Percentiles rank a stretch among this genome's conserved stretches.
phyloP scores from a whole-genome alignment of 2,888 invertebrate species.

The Phasia obesa region DNA sequence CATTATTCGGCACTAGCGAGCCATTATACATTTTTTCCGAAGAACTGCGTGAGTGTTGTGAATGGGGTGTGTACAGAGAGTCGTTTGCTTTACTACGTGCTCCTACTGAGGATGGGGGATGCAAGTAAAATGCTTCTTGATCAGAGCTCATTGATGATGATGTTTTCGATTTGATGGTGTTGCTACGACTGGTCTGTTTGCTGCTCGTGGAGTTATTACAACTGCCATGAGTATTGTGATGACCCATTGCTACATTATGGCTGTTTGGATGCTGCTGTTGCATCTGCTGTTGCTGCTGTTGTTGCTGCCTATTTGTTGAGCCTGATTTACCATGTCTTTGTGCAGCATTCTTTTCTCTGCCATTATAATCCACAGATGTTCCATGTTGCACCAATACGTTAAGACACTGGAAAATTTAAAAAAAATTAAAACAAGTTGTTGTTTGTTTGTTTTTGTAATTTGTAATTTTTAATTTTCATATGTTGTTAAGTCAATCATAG shows the following conservation, averaged over 20 bases:
- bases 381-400: constrained; percentile 92
- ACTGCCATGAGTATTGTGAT: constrained; percentile 74
- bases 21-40: constrained; percentile 81
- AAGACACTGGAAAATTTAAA: constrained; percentile 85
- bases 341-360: constrained; percentile 80
- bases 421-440: constrained; percentile 60
- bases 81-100: constrained; percentile 80
- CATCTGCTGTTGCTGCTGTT: constrained; percentile 66
- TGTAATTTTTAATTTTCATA: too few species aligned
- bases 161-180: constrained; percentile 82
- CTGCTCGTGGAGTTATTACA: constrained; percentile 79
- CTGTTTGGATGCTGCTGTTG: constrained; percentile 64
- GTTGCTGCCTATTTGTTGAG: constrained; percentile 68
- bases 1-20: constrained; percentile 82
- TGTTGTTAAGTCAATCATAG: too few species aligned
- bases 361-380: constrained; percentile 86
- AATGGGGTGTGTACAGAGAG: constrained; percentile 77
- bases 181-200: constrained; percentile 81
- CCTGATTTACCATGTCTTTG: constrained; percentile 75
- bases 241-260: constrained; percentile 57
- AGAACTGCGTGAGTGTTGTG: constrained; percentile 78
- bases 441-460: not conserved
- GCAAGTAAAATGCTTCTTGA: constrained; percentile 89
- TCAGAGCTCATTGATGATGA: constrained; percentile 82
- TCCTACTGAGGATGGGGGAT: constrained; percentile 85